Evolutionary conservation across 2,113 vertebrate species (phyloP).

Genomic region (Otis tarda): DNA sequence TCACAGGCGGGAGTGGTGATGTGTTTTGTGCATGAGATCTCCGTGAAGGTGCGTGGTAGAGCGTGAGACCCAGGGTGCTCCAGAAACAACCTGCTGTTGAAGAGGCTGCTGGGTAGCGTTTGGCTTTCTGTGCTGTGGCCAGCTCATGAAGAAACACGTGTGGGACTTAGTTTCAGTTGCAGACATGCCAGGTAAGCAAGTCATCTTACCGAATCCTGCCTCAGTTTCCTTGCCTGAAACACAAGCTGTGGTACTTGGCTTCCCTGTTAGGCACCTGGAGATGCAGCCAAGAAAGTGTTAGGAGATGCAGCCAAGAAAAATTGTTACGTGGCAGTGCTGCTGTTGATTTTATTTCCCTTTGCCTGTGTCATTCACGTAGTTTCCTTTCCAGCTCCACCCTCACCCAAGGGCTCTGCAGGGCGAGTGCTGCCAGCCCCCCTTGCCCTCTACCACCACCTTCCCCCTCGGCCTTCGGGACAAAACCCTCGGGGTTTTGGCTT

Average conservation of each 20-base stretch:
- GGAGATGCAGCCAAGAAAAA: not conserved
- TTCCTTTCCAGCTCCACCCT: conserved; percentile 44
- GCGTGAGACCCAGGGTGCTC: not conserved
- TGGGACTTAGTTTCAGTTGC: not conserved
- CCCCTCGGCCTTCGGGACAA: not conserved
- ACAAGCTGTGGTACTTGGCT: not conserved
- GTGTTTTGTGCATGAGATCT: not conserved
- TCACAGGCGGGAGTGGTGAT: not conserved
- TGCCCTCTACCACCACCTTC: not conserved
- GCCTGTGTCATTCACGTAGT: not conserved
- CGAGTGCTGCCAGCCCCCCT: not conserved
- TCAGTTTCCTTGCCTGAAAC: not conserved
- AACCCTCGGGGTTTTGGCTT: not conserved
- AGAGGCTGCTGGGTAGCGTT: rapidly evolving
- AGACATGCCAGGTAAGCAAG: not conserved
- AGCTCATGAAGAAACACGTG: not conserved
- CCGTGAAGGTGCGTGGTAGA: not conserved
- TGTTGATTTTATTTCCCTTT: not conserved
- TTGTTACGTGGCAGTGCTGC: not conserved
- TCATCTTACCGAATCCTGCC: not conserved
- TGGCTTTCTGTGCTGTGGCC: rapidly evolving
- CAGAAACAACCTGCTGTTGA: not conserved
- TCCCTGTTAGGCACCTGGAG: not conserved
- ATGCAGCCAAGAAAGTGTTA: not conserved
- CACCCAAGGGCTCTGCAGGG: not conserved